Conservation (phyloP, 2,113 vertebrate species). For the Oophaga pumilio region DNA sequence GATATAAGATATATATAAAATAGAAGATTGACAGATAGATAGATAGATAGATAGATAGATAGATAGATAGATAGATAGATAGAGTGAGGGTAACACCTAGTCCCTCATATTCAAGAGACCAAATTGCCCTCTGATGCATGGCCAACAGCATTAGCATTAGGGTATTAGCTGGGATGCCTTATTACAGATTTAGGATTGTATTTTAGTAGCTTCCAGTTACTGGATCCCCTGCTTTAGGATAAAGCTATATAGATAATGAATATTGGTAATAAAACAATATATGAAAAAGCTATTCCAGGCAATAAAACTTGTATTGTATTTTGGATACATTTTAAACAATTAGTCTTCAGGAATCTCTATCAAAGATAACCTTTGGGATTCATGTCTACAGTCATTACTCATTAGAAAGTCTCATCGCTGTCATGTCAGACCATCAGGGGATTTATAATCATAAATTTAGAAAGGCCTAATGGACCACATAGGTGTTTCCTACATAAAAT, state of each 20-base stretch:
- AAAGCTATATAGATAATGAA: slow-evolving; percentile 57
- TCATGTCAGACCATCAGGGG: slow-evolving; percentile 77
- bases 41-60: too few species aligned
- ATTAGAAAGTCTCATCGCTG: slow-evolving; percentile 81
- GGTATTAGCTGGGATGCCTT: background rate
- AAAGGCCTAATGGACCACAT: slow-evolving; percentile 76
- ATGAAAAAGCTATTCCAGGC: slow-evolving; percentile 75
- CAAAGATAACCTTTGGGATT: slow-evolving; percentile 77
- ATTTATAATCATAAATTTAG: slow-evolving; percentile 82
- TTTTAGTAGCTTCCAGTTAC: background rate
- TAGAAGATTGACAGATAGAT: too few species aligned
- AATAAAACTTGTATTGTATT: slow-evolving; percentile 84
- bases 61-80: too few species aligned
- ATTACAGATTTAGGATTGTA: background rate
- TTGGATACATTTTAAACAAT: slow-evolving; percentile 81
- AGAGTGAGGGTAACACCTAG: too few species aligned
- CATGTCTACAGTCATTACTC: slow-evolving; percentile 80
- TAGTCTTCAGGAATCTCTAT: slow-evolving; percentile 80
- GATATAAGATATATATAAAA: too few species aligned
- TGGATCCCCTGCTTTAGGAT: background rate
- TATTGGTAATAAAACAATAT: slow-evolving; percentile 70
- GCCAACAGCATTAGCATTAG: too few species aligned
- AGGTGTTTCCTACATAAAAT: slow-evolving; percentile 68
- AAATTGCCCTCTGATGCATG: too few species aligned
- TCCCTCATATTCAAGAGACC: too few species aligned